These are phyloP conservation scores for Theretra japonica DNA, from an alignment of 2,888 invertebrate genomes.

Conservation along the genomic window DNA sequence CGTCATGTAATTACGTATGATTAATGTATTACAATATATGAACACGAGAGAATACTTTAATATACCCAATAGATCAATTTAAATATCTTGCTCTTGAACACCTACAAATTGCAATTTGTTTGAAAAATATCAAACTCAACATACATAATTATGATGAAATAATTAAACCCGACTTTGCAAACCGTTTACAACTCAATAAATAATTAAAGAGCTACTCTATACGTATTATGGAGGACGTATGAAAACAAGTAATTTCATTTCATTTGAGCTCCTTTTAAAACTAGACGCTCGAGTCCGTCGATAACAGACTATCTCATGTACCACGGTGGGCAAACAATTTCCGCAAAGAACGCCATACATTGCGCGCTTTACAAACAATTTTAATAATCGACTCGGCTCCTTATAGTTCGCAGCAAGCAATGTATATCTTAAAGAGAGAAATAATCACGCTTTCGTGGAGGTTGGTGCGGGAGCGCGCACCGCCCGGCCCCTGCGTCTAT, in stretches of 20 bases:
- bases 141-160: neutral
- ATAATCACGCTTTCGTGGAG: constrained; percentile 10
- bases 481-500: constrained; percentile 27
- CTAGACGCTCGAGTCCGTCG: constrained; percentile 31
- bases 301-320: constrained; percentile 26
- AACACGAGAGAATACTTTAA: too few relatives aligned
- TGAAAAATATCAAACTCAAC: neutral
- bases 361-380: constrained; percentile 22
- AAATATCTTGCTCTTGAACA: too few relatives aligned
- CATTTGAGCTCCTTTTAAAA: constrained; percentile 32
- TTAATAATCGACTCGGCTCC: constrained; percentile 11
- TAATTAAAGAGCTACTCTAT: constrained; percentile 9
- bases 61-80: too few relatives aligned
- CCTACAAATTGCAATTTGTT: too few relatives aligned
- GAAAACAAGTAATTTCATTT: constrained; percentile 29
- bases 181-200: constrained; percentile 24
- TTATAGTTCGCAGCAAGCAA: constrained; percentile 17
- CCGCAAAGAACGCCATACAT: neutral
- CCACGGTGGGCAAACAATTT: constrained; percentile 6
- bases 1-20: too few relatives aligned
- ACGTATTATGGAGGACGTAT: constrained; percentile 11
- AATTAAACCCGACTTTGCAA: constrained; percentile 11
- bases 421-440: constrained; percentile 15
- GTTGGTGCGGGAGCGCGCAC: constrained; percentile 15
- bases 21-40: too few relatives aligned